Evolutionary conservation across 2,888 invertebrate species (phyloP), one percentile per base, ranked within the genome.

Genomic region (Cabera pusaria): DNA sequence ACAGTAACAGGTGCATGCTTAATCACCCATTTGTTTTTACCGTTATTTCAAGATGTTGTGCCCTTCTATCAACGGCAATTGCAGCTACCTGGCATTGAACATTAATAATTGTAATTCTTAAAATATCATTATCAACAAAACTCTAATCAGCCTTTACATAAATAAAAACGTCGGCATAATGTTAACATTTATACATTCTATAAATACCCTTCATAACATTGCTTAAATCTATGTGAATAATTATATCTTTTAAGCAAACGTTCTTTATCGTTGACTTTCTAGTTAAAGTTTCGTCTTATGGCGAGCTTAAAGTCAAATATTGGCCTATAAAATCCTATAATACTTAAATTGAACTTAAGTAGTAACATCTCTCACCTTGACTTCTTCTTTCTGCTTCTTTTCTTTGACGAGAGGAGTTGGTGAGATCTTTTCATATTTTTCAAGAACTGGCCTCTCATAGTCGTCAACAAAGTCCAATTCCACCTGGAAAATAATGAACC

Each of bases 371-470:
- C 33, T 59, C 67, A 85, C 83, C 79, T 79, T 80, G 6, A 64
- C 42, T 17, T 72, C 50, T 62, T 82, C 85, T 42, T 85, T 84
- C 61, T 84, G 84, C 61, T 88, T 88, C 72, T 87, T 88, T 38
- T 85, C 85, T 50, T 70, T 63, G 1, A 73, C 63, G 21, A 72
- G 72, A n/a, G 89, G 84, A 40, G 89, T 89, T 2, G 89, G 88
- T 9, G 85, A 59, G n/a, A 89, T 64, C 61, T 92, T 92, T 72
- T 93, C 92, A 60, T 93, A 93, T 75, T 92, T 93, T 59, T 94
- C 94, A 45, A 94, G 87, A 12, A 92, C 92, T 2, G 94, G 92
- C 45, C 94, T 91, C 56, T 95, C 95, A 63, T 95, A 95, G 76
- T 95, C 95, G 34, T 93, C 93, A 19, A 87, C 85, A 63, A 90